Conservation (phyloP, 2,113 vertebrate genomes). For the Strix aluco region DNA sequence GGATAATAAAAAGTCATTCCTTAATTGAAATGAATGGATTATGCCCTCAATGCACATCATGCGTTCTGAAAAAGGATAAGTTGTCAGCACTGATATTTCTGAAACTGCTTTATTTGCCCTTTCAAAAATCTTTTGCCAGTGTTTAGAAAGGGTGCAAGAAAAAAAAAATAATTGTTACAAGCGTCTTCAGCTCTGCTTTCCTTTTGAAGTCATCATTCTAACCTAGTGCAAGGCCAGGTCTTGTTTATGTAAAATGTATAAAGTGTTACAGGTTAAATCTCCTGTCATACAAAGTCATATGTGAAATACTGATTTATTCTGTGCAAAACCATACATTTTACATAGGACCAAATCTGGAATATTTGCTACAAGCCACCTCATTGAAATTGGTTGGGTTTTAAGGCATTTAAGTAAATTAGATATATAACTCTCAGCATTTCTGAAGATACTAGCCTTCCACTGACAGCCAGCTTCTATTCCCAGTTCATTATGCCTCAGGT, state of each 20-base stretch:
- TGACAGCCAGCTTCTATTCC: background rate
- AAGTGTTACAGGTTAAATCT: background rate
- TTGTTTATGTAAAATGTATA: background rate
- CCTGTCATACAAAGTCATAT: background rate
- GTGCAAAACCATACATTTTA: background rate
- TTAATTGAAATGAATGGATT: background rate
- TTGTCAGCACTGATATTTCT: background rate
- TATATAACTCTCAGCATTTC: background rate
- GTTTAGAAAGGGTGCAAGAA: background rate
- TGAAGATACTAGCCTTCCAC: background rate
- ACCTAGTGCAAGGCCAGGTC: background rate
- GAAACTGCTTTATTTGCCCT: background rate
- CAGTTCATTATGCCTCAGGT: background rate
- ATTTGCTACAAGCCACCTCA: background rate
- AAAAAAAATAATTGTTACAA: background rate
- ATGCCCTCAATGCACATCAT: background rate
- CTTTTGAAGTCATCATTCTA: background rate
- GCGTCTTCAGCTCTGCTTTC: background rate
- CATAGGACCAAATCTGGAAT: background rate
- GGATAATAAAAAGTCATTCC: background rate
- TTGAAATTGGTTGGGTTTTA: background rate
- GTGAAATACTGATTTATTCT: background rate
- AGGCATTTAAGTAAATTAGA: background rate
- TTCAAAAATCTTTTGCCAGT: background rate
- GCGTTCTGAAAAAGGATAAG: background rate